These are phyloP conservation scores for Clinocottus analis DNA, from an alignment of 2,113 vertebrate genomes.

Conservation along the genomic window DNA sequence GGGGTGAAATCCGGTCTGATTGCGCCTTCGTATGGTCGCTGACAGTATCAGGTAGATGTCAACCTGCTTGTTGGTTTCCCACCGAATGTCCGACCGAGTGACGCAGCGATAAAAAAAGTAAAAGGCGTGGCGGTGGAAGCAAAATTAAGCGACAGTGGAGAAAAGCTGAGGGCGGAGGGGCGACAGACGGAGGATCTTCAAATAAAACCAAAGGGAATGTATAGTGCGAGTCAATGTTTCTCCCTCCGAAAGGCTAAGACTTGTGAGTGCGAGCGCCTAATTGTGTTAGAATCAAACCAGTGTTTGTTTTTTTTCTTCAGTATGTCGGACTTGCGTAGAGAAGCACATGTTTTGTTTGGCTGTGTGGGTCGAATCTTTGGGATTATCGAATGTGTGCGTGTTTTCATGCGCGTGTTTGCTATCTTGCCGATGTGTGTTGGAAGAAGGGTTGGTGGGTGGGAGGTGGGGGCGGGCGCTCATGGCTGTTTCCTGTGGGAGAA, in stretches of 20 bases:
- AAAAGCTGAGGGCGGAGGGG: conserved; percentile 20
- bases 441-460: not conserved
- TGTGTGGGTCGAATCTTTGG: conserved; percentile 30
- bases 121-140: conserved; percentile 29
- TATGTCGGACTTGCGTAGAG: conserved; percentile 17
- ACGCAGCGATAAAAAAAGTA: conserved; percentile 1
- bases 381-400: conserved; percentile 20
- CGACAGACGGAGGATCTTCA: conserved; percentile 14
- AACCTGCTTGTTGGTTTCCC: not conserved
- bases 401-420: conserved; percentile 20
- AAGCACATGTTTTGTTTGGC: conserved; percentile 17
- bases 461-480: conserved; percentile 70
- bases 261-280: conserved; percentile 24
- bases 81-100: conserved; percentile 11
- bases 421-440: conserved; percentile 44
- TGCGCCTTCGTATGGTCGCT: not conserved
- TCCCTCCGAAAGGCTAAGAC: conserved; percentile 69
- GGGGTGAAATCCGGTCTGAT: not conserved
- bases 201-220: conserved; percentile 62
- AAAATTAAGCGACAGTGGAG: conserved; percentile 21
- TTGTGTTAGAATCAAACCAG: conserved; percentile 5
- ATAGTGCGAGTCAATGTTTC: conserved; percentile 45
- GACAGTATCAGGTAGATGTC: not conserved
- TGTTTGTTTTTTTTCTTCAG: conserved; percentile 13
- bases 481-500: conserved; percentile 88